phyloP scores from a whole-genome alignment of 2,888 invertebrate species.

The Scaptomyza cyrtandrae region DNA sequence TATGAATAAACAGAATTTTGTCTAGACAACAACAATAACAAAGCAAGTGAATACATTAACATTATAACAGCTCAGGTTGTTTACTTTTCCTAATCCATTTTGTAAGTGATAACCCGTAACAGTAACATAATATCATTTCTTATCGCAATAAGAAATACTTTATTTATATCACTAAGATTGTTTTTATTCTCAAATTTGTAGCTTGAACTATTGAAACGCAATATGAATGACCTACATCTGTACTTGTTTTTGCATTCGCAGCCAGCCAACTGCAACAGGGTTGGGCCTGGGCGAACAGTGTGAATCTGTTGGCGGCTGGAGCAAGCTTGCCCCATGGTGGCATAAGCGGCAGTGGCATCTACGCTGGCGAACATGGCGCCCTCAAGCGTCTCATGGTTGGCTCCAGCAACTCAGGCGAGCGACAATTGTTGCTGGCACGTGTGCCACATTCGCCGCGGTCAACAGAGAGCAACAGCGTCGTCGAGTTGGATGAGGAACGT shows the following conservation, averaged over 20 bases:
- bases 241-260: conserved; percentile 42
- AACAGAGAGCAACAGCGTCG: neutral
- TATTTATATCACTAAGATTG: no score
- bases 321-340: conserved; percentile 86
- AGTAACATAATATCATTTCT: neutral
- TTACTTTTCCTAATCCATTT: no score
- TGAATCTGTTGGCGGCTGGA: conserved; percentile 87
- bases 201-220: no score
- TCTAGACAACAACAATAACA: neutral
- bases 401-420: conserved; percentile 42
- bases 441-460: conserved; percentile 55
- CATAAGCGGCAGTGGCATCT: conserved; percentile 88
- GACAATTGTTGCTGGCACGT: conserved; percentile 74
- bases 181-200: no score
- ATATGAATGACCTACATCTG: neutral
- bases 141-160: no score
- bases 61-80: no score
- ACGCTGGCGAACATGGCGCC: conserved; percentile 81
- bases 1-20: neutral
- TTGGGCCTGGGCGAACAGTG: conserved; percentile 87
- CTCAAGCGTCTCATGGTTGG: conserved; percentile 76
- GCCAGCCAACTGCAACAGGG: conserved; percentile 87
- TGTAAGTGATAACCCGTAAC: neutral
- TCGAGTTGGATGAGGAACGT: conserved; percentile 25
- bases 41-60: no score